These are phyloP conservation scores for Leptoteleia sp. DNA, from an alignment of 1,140 invertebrate species.

Conservation along the genomic window DNA sequence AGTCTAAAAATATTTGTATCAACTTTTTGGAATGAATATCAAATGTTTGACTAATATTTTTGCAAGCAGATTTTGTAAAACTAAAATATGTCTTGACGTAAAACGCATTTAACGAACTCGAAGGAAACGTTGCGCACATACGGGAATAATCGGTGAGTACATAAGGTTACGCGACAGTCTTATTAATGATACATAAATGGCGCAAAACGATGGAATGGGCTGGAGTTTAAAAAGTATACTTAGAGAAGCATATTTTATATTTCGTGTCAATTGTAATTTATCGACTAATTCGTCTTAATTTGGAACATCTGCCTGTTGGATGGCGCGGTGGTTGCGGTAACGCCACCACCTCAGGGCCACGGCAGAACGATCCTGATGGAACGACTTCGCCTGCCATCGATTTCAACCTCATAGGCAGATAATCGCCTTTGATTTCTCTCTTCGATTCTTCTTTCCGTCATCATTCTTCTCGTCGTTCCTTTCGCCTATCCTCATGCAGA, in stretches of 20 bases:
- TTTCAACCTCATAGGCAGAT: constrained; percentile 81
- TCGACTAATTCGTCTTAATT: constrained; percentile 73
- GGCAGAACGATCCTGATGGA: constrained; percentile 73
- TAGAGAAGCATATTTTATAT: constrained; percentile 55
- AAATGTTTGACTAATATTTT: no score
- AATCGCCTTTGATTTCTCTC: constrained; percentile 82
- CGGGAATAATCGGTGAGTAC: no score
- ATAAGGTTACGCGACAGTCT: constrained; percentile 33
- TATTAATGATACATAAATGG: constrained; percentile 31
- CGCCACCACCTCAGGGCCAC: constrained; percentile 71
- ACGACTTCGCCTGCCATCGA: constrained; percentile 73
- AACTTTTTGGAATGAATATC: no score
- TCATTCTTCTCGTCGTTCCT: constrained; percentile 56
- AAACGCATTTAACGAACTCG: no score
- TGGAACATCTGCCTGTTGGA: constrained; percentile 67
- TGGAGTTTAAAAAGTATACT: constrained; percentile 37
- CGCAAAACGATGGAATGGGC: constrained; percentile 5
- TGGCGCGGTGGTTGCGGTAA: constrained; percentile 54
- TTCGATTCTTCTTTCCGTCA: constrained; percentile 75
- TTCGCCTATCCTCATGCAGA: constrained; percentile 52
- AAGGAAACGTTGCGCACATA: no score
- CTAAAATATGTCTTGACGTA: no score
- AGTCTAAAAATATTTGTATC: no score
- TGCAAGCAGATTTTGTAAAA: no score
- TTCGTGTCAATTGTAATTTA: constrained; percentile 71